phyloP scores from a whole-genome alignment of 2,888 invertebrate species.

The Epistrophella euchroma region DNA sequence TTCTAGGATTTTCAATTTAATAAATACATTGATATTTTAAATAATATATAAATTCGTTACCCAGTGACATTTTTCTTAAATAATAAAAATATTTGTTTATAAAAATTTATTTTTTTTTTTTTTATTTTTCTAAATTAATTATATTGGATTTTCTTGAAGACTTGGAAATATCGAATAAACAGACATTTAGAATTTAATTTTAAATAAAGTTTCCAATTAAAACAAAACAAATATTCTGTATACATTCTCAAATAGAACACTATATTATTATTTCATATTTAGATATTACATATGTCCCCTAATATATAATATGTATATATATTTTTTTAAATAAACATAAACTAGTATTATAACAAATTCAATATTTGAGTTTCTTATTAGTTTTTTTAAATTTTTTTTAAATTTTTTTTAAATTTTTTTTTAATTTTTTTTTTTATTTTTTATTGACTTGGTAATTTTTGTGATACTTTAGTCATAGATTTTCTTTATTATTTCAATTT shows the following conservation, averaged over 20 bases:
- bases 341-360: slow-evolving; percentile 60
- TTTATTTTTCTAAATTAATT: slow-evolving; percentile 11
- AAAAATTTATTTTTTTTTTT: slow-evolving; percentile 1
- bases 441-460: not conserved
- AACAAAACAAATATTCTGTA: slow-evolving; percentile 39
- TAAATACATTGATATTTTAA: slow-evolving; percentile 5
- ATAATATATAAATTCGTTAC: slow-evolving; percentile 26
- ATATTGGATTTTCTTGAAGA: slow-evolving; percentile 26
- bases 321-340: slow-evolving; percentile 49
- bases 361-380: slow-evolving; percentile 22
- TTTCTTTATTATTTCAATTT: not conserved
- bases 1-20: slow-evolving; percentile 29
- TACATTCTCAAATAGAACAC: slow-evolving; percentile 44
- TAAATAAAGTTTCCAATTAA: slow-evolving; percentile 51
- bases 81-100: slow-evolving; percentile 2
- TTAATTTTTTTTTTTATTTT: not conserved
- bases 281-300: slow-evolving; percentile 53
- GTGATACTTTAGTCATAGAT: not conserved
- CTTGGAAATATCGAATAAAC: slow-evolving; percentile 60
- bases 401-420: slow-evolving; percentile 1
- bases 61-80: slow-evolving; percentile 10
- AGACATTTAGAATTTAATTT: slow-evolving; percentile 63
- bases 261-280: slow-evolving; percentile 38
- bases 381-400: not conserved
- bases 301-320: slow-evolving; percentile 29